These are phyloP conservation scores for Eriocheir sinensis DNA, from an alignment of 1,140 invertebrate species.

Conservation along the genomic window DNA sequence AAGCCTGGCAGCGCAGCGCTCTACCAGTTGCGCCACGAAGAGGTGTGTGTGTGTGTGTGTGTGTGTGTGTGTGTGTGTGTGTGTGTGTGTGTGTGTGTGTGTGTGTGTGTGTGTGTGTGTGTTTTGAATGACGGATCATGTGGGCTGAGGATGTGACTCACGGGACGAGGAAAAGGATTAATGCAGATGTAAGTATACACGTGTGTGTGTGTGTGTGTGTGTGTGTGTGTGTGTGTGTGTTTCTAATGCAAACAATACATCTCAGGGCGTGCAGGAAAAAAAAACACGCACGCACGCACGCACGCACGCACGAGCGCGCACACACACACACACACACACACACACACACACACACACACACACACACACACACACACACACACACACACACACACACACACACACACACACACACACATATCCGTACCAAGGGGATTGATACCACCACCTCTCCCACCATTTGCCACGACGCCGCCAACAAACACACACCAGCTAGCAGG, in stretches of 20 bases:
- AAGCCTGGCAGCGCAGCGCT: too few species aligned
- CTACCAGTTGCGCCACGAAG: too few species aligned
- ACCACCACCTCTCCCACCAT: not conserved
- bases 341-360: too few species aligned
- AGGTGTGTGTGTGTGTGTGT: conserved; percentile 35
- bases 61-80: conserved; percentile 34
- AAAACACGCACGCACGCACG: too few species aligned
- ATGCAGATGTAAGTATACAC: not conserved
- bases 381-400: not conserved
- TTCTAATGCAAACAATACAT: too few species aligned
- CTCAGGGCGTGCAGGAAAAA: too few species aligned
- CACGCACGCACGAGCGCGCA: too few species aligned
- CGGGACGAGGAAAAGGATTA: not conserved
- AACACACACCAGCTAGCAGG: not conserved
- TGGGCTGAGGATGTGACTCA: too few species aligned
- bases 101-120: too few species aligned
- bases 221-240: not conserved
- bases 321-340: too few species aligned
- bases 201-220: not conserved
- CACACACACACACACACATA: conserved; percentile 3
- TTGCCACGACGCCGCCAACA: too few species aligned
- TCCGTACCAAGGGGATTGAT: not conserved
- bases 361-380: not conserved
- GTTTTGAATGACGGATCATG: not conserved
- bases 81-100: not conserved